Percentiles rank a stretch among this genome's conserved stretches.
Conservation (phyloP, 1,140 invertebrate species). For the Drosophila tani region DNA sequence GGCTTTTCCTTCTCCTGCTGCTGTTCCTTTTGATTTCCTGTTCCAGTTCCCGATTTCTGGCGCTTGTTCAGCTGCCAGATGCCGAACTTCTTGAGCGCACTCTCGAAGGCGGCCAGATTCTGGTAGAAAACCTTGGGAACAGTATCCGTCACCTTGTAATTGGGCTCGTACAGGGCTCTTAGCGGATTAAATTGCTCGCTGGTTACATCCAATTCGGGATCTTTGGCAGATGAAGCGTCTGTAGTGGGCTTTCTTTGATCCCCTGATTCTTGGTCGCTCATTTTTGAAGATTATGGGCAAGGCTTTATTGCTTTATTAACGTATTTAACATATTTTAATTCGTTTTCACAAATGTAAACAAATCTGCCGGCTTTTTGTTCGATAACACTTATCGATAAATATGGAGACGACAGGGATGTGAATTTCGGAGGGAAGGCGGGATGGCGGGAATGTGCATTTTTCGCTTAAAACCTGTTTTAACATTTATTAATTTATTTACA, state of each 20-base stretch:
- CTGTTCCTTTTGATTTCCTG: conserved; percentile 1
- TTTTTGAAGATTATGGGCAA: background rate
- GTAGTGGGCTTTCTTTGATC: background rate
- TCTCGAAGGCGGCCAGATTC: conserved; percentile 80
- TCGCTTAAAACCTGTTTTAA: background rate
- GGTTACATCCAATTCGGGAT: conserved; percentile 86
- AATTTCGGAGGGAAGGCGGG: background rate
- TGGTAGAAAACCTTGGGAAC: conserved; percentile 74
- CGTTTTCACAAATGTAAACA: conserved; percentile 21
- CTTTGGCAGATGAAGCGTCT: background rate
- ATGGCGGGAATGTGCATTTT: background rate
- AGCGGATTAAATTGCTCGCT: conserved; percentile 89
- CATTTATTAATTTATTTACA: background rate
- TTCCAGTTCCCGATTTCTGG: conserved; percentile 26
- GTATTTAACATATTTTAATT: no score
- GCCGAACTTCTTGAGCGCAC: conserved; percentile 63
- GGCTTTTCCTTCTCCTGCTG: background rate
- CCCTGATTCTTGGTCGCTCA: background rate
- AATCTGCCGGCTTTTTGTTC: conserved; percentile 7
- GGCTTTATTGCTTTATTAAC: no score
- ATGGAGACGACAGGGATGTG: background rate
- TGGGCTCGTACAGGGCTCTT: conserved; percentile 87
- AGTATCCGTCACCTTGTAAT: conserved; percentile 85
- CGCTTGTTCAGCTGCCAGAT: conserved; percentile 67
- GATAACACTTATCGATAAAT: conserved; percentile 24